phyloP scores from a whole-genome alignment of 2,113 vertebrate genomes.

The Tretioscincus oriximinensis region DNA sequence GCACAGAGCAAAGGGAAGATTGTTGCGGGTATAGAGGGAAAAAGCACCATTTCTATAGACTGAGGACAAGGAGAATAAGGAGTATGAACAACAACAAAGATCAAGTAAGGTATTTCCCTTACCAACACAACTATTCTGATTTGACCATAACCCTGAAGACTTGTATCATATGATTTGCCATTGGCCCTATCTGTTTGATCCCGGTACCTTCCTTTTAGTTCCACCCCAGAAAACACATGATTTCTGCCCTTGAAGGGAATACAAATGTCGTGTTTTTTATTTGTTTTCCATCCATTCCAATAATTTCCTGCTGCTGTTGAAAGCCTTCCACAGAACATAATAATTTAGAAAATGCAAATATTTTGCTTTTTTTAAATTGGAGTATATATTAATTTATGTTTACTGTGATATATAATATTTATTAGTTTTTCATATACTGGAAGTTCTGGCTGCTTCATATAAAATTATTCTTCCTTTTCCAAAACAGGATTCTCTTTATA shows the following conservation, averaged over 20 bases:
- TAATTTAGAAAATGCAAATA: background rate
- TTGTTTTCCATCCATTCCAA: background rate
- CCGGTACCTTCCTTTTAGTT: too few relatives aligned
- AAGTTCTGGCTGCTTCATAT: slow-evolving; percentile 32
- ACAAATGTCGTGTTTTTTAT: background rate
- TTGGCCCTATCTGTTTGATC: background rate
- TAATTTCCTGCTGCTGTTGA: background rate
- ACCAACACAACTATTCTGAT: too few relatives aligned
- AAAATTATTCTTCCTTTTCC: slow-evolving; percentile 48
- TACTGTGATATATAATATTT: background rate
- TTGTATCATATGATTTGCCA: background rate
- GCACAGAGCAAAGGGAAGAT: too few relatives aligned
- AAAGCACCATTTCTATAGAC: too few relatives aligned
- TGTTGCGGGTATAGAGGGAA: too few relatives aligned
- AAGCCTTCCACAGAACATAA: background rate
- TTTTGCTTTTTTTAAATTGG: background rate
- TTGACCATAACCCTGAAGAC: background rate
- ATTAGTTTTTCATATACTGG: slow-evolving; percentile 35
- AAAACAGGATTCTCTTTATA: slow-evolving; percentile 81
- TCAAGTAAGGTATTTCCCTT: too few relatives aligned
- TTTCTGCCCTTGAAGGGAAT: too few relatives aligned
- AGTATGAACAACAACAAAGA: too few relatives aligned
- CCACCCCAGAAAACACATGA: too few relatives aligned
- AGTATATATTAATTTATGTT: background rate
- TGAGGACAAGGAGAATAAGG: too few relatives aligned